These are phyloP conservation scores for Orthonychiurus folsomi DNA, from an alignment of 2,888 invertebrate genomes.

Conservation along the genomic window DNA sequence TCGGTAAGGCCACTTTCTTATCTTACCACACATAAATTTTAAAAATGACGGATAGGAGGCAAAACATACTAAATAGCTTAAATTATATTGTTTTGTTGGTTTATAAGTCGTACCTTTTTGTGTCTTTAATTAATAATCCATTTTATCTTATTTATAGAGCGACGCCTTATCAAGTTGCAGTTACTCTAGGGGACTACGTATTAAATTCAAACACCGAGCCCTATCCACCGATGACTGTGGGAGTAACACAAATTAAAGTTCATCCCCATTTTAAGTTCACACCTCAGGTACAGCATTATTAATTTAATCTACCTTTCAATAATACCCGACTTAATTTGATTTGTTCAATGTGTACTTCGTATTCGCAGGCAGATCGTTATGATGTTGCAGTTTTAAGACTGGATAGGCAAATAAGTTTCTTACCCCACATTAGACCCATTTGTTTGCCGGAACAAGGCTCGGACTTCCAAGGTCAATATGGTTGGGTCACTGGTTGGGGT, in stretches of 20 bases:
- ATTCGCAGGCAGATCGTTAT: conserved; percentile 58
- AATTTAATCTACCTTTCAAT: conserved; percentile 5
- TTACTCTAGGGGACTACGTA: conserved; percentile 84
- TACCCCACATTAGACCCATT: conserved; percentile 84
- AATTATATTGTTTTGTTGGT: no score
- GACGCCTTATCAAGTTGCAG: conserved; percentile 79
- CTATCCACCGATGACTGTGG: conserved; percentile 81
- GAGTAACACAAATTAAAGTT: conserved; percentile 79
- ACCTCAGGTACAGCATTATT: conserved; percentile 57
- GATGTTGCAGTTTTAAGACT: conserved; percentile 82
- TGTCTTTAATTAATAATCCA: no score
- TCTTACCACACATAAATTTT: not conserved
- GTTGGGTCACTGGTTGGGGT: conserved; percentile 90
- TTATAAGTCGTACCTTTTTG: no score
- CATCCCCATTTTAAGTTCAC: conserved; percentile 90
- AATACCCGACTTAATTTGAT: conserved; percentile 4
- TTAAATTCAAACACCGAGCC: conserved; percentile 88
- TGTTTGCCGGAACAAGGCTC: conserved; percentile 83
- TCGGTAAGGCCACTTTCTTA: conserved; percentile 45
- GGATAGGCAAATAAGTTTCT: conserved; percentile 73
- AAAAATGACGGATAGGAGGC: no score
- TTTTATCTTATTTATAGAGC: no score
- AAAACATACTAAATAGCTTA: no score
- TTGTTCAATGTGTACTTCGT: not conserved
- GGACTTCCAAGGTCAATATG: conserved; percentile 80